Evolutionary conservation across 2,797 vertebrate species (phyloP).

Genomic region (Chelon labrosus): DNA sequence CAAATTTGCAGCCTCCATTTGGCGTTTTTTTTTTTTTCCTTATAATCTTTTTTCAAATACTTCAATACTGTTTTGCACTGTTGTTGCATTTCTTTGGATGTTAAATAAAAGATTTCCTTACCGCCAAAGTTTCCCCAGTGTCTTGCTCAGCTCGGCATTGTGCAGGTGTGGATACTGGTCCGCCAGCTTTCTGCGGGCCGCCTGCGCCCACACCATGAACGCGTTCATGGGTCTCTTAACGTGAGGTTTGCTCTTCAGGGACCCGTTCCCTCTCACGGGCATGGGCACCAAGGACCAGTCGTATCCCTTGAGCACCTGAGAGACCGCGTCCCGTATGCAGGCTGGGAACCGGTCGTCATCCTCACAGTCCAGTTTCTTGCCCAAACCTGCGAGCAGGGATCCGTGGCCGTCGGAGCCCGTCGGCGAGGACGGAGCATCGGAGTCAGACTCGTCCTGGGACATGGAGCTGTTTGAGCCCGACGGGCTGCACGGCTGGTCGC

Average conservation of each 20-base stretch:
- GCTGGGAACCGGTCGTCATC: conserved; percentile 96
- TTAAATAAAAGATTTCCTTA: conserved; percentile 69
- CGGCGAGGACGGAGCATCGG: conserved; percentile 92
- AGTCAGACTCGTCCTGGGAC: conserved; percentile 95
- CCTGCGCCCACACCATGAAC: conserved; percentile 97
- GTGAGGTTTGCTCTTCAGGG: conserved; percentile 94
- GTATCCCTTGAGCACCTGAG: conserved; percentile 97
- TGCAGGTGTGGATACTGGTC: conserved; percentile 97
- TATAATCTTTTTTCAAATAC: too few species aligned
- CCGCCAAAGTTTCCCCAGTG: conserved; percentile 96
- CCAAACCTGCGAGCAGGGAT: conserved; percentile 75
- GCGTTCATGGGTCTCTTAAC: conserved; percentile 95
- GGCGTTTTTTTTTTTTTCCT: not conserved
- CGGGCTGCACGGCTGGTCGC: conserved; percentile 92
- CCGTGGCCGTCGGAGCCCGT: conserved; percentile 84
- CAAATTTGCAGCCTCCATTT: not conserved
- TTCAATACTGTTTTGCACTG: too few species aligned
- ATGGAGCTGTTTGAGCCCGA: conserved; percentile 91
- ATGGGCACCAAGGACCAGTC: conserved; percentile 98
- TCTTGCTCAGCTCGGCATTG: conserved; percentile 98
- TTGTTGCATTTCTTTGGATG: not conserved
- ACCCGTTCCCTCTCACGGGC: conserved; percentile 91
- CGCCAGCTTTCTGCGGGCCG: conserved; percentile 92
- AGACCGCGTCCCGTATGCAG: conserved; percentile 96
- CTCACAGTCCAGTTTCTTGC: conserved; percentile 87